A percentile compares a stretch with the other conserved stretches of the same genome.
Conservation (phyloP, 2,888 invertebrate genomes). For the Xanthia togata region DNA sequence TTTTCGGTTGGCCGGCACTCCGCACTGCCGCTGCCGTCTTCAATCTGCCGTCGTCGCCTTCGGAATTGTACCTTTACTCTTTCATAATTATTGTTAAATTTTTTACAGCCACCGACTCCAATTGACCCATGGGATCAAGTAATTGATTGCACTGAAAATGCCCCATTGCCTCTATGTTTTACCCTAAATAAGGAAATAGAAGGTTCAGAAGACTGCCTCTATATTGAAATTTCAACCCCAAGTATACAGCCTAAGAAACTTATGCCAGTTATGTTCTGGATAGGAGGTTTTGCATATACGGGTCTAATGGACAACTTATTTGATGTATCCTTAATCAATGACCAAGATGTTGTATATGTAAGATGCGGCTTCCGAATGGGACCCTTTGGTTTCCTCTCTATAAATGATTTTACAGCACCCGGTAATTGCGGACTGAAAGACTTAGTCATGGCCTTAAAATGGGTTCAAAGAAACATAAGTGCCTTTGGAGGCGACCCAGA, state of each 20-base stretch:
- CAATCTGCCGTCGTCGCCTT: too few species aligned
- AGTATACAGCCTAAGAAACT: slow-evolving; percentile 77
- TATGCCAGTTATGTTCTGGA: slow-evolving; percentile 89
- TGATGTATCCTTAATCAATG: slow-evolving; percentile 80
- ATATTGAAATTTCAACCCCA: slow-evolving; percentile 82
- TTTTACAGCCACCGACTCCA: slow-evolving; percentile 82
- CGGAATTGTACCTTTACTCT: background rate
- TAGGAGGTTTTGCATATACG: slow-evolving; percentile 82
- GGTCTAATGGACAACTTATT: slow-evolving; percentile 75
- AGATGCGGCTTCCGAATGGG: slow-evolving; percentile 86
- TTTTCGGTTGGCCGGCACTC: too few species aligned
- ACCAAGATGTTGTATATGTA: slow-evolving; percentile 82
- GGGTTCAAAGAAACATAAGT: slow-evolving; percentile 85
- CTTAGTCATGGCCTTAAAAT: slow-evolving; percentile 84
- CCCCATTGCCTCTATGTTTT: slow-evolving; percentile 67
- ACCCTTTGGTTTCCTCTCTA: slow-evolving; percentile 86
- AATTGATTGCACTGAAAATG: slow-evolving; percentile 79
- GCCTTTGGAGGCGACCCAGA: slow-evolving; percentile 86
- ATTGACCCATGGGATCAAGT: slow-evolving; percentile 76
- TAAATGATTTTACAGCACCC: slow-evolving; percentile 83
- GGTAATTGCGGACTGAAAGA: slow-evolving; percentile 88
- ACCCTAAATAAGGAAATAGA: slow-evolving; percentile 50
- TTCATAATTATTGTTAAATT: background rate
- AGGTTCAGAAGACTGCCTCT: slow-evolving; percentile 87
- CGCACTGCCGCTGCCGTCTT: background rate